Conservation (phyloP, 2,113 vertebrate genomes). For the Dasyornis broadbenti region DNA sequence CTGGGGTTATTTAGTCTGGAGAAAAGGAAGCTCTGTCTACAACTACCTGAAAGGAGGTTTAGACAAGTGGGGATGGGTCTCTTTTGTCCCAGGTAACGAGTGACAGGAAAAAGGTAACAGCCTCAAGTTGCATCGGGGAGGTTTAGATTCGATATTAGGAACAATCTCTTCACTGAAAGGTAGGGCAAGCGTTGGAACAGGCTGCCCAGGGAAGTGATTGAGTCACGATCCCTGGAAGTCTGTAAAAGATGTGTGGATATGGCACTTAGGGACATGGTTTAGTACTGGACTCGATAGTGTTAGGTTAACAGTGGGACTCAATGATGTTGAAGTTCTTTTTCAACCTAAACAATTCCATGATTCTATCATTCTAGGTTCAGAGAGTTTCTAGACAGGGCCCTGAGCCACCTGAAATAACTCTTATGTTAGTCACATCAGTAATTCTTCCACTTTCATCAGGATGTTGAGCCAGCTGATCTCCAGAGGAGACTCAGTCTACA, state of each 20-base stretch:
- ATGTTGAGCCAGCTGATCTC: neutral
- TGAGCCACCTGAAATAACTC: rapidly evolving
- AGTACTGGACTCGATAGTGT: neutral
- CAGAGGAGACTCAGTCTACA: neutral
- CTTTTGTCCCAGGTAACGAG: neutral
- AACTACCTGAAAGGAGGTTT: neutral
- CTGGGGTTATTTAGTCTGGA: neutral
- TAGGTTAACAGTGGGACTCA: neutral
- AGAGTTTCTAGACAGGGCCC: neutral
- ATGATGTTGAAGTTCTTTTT: neutral
- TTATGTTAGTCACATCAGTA: neutral
- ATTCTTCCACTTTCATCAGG: neutral
- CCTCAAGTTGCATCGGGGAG: neutral
- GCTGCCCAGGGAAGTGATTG: neutral
- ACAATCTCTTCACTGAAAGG: neutral
- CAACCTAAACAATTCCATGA: neutral
- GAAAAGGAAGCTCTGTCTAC: neutral
- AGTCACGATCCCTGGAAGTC: neutral
- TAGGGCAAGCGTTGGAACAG: neutral
- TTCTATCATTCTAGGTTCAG: neutral
- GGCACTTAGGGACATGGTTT: neutral
- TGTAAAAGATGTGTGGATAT: neutral
- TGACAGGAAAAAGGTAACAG: neutral
- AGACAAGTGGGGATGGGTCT: neutral
- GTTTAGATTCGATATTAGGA: neutral